A percentile compares a stretch with the other conserved stretches of the same genome.
Evolutionary conservation across 2,113 vertebrate species (phyloP).

Genomic region (Pterophyllum scalare): DNA sequence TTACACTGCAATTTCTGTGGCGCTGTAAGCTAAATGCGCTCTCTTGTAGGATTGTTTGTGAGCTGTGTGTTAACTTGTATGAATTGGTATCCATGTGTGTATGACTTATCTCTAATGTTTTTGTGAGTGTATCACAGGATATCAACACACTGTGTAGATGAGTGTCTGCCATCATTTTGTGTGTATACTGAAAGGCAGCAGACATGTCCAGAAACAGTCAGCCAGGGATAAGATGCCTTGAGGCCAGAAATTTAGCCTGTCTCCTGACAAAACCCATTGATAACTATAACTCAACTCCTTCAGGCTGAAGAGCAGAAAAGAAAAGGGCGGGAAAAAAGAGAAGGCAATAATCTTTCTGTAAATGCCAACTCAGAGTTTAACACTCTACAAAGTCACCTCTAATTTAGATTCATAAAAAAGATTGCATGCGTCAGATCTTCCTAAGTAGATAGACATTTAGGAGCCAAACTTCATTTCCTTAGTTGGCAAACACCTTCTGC

Average conservation of each 20-base stretch:
- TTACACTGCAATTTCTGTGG: constrained; percentile 18
- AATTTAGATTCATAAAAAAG: constrained; percentile 70
- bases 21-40: background rate
- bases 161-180: background rate
- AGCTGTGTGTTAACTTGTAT: background rate
- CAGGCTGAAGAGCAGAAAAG: constrained; percentile 15
- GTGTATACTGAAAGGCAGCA: constrained; percentile 3
- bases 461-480: constrained; percentile 66
- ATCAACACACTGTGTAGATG: background rate
- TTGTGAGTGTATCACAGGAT: background rate
- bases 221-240: constrained; percentile 31
- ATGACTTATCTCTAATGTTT: constrained; percentile 7
- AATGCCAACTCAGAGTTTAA: constrained; percentile 62
- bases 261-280: constrained; percentile 37
- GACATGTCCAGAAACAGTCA: constrained; percentile 46
- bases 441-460: constrained; percentile 54
- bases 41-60: background rate
- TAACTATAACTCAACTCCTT: constrained; percentile 20
- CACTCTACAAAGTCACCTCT: constrained; percentile 72
- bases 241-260: constrained; percentile 11
- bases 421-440: constrained; percentile 67
- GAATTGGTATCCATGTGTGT: background rate
- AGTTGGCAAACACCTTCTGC: constrained; percentile 59
- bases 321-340: constrained; percentile 6
- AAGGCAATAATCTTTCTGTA: constrained; percentile 52